Evolutionary conservation across 2,888 invertebrate species (phyloP).

Genomic region (Polyommatus icarus): DNA sequence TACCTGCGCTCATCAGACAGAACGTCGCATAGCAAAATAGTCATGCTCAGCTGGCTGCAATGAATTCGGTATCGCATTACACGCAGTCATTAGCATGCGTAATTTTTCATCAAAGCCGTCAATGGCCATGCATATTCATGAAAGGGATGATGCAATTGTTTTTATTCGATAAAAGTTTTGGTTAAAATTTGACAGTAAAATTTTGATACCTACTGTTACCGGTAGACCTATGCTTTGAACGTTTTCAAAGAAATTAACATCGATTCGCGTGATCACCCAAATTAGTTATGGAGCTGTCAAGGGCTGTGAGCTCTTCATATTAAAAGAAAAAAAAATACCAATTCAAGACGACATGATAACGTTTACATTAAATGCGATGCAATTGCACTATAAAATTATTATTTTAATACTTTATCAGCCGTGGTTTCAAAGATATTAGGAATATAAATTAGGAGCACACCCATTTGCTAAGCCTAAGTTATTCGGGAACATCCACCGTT

Average conservation of each 20-base stretch:
- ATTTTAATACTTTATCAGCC: neutral
- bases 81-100: slow-evolving; percentile 52
- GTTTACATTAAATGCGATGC: neutral
- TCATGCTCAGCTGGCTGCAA: slow-evolving; percentile 46
- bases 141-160: slow-evolving; percentile 47
- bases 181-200: neutral
- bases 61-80: slow-evolving; percentile 48
- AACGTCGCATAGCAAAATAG: slow-evolving; percentile 33
- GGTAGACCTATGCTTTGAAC: neutral
- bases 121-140: slow-evolving; percentile 57
- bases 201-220: neutral
- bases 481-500: slow-evolving; percentile 3
- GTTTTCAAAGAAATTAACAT: neutral
- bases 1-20: slow-evolving; percentile 25
- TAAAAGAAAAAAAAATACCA: too few relatives aligned
- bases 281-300: neutral
- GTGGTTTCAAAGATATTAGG: neutral
- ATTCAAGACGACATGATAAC: neutral
- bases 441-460: slow-evolving; percentile 10
- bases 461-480: slow-evolving; percentile 17
- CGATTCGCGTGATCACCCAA: neutral
- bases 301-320: neutral
- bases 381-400: too few relatives aligned
- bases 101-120: slow-evolving; percentile 52
- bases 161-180: slow-evolving; percentile 36